phyloP scores from a whole-genome alignment of 2,888 invertebrate species.

The Mythimna vitellina region DNA sequence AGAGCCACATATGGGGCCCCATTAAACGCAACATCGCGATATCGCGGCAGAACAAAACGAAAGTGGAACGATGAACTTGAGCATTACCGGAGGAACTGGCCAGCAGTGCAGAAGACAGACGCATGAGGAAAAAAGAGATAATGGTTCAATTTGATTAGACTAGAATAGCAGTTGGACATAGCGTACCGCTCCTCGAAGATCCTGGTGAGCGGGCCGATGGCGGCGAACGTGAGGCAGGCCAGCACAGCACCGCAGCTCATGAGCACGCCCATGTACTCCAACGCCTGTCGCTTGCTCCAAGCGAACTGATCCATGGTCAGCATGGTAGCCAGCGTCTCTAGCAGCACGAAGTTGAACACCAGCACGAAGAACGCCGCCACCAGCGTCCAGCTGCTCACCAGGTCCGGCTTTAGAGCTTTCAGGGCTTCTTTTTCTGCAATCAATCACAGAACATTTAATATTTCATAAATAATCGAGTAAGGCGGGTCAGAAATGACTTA shows the following conservation, averaged over 20 bases:
- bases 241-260: constrained; percentile 95
- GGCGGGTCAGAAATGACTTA: neutral
- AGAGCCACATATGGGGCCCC: too few species aligned
- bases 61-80: too few species aligned
- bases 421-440: constrained; percentile 93
- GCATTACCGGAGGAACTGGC: too few species aligned
- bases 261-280: constrained; percentile 95
- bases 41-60: too few species aligned
- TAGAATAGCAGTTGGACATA: neutral
- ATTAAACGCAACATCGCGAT: too few species aligned
- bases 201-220: constrained; percentile 93
- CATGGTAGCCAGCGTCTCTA: constrained; percentile 96
- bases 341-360: constrained; percentile 96
- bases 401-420: constrained; percentile 93
- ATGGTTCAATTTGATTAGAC: too few species aligned
- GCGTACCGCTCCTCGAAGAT: constrained; percentile 93
- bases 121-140: too few species aligned
- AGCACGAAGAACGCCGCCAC: constrained; percentile 95
- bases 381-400: constrained; percentile 94
- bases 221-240: constrained; percentile 93
- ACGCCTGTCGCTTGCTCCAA: constrained; percentile 94
- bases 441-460: neutral
- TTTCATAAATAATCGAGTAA: neutral
- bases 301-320: constrained; percentile 97
- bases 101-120: too few species aligned